phyloP scores from a whole-genome alignment of 2,797 vertebrate genomes.

The Acestrorhynchus altus region DNA sequence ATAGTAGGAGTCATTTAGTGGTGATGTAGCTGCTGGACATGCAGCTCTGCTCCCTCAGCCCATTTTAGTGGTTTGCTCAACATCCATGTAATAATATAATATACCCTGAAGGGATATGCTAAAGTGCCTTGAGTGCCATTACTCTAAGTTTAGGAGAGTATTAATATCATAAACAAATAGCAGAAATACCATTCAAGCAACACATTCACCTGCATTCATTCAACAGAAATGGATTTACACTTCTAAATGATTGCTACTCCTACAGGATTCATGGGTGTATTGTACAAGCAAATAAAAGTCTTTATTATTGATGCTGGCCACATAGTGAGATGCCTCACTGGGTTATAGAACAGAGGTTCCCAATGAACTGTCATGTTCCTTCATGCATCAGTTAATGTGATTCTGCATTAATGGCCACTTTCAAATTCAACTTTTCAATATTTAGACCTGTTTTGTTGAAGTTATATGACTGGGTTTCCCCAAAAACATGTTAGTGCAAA shows the following conservation, averaged over 20 bases:
- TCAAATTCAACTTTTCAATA: too few species aligned
- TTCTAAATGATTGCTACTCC: not conserved
- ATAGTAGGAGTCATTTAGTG: slow-evolving; percentile 17
- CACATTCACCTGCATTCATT: not conserved
- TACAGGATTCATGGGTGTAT: not conserved
- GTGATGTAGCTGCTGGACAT: slow-evolving; percentile 22
- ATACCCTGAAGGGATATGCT: not conserved
- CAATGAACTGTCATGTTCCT: too few species aligned
- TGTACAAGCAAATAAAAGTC: not conserved
- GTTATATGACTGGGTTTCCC: too few species aligned
- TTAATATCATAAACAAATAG: not conserved
- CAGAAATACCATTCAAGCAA: not conserved
- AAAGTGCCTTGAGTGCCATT: slow-evolving; percentile 10
- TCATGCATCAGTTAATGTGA: too few species aligned
- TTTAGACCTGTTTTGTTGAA: too few species aligned
- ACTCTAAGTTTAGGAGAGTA: not conserved
- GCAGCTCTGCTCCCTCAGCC: slow-evolving; percentile 11
- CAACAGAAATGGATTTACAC: not conserved
- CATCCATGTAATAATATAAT: slow-evolving; percentile 37
- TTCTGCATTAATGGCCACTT: too few species aligned
- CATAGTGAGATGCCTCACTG: not conserved
- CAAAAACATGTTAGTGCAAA: too few species aligned
- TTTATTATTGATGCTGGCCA: not conserved
- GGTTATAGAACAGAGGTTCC: not conserved
- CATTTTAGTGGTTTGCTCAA: slow-evolving; percentile 22